Percentiles rank a stretch among this genome's conserved stretches.
These are phyloP conservation scores for Plutella xylostella DNA, from an alignment of 2,888 invertebrate species.

Conservation along the genomic window DNA sequence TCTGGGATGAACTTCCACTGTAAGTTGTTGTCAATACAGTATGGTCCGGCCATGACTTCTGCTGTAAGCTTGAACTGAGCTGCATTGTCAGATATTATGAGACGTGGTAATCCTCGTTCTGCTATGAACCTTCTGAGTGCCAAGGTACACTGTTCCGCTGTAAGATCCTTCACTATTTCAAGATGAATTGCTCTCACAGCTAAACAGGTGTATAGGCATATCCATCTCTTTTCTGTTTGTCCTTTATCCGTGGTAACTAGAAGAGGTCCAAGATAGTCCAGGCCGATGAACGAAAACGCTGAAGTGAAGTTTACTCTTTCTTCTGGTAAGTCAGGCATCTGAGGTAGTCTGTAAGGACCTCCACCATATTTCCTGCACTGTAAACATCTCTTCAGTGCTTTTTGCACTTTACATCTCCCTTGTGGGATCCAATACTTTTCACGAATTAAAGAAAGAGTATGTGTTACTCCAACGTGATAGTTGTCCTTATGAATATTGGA, in stretches of 20 bases:
- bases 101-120: slow-evolving; percentile 9
- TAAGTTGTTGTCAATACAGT: slow-evolving; percentile 9
- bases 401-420: slow-evolving; percentile 15
- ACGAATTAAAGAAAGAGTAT: slow-evolving; percentile 15
- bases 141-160: slow-evolving; percentile 19
- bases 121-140: slow-evolving; percentile 16
- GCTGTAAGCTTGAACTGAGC: slow-evolving; percentile 17
- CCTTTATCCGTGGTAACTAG: slow-evolving; percentile 4
- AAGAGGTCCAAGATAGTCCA: slow-evolving; percentile 18
- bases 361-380: slow-evolving; percentile 20
- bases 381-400: slow-evolving; percentile 12
- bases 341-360: slow-evolving; percentile 20
- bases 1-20: slow-evolving; percentile 18
- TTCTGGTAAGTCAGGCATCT: slow-evolving; percentile 17
- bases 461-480: slow-evolving; percentile 16
- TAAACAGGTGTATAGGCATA: slow-evolving; percentile 18
- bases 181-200: slow-evolving; percentile 21
- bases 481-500: slow-evolving; percentile 12
- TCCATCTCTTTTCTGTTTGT: slow-evolving; percentile 16
- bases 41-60: slow-evolving; percentile 11
- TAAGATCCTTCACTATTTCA: slow-evolving; percentile 20
- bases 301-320: slow-evolving; percentile 17
- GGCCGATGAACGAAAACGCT: slow-evolving; percentile 17
- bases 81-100: slow-evolving; percentile 18
- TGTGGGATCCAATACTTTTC: slow-evolving; percentile 18